Evolutionary conservation across 2,113 vertebrate genomes (phyloP).

Genomic region (Rhagologus leucostigma): DNA sequence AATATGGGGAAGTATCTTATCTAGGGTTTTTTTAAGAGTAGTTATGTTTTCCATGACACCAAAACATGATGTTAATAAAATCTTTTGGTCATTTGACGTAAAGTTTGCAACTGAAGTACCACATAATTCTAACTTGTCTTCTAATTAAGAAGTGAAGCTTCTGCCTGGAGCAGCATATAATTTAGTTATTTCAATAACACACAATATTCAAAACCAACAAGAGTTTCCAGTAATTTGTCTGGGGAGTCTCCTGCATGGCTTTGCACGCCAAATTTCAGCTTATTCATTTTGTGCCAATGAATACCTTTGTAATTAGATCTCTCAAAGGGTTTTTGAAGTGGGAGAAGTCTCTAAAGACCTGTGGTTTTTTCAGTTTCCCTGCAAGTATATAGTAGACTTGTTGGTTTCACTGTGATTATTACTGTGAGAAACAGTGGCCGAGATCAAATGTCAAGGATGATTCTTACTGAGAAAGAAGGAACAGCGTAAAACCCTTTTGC

Average conservation of each 20-base stretch:
- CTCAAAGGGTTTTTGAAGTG: neutral
- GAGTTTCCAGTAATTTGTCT: neutral
- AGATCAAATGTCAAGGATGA: neutral
- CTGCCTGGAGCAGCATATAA: neutral
- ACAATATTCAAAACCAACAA: neutral
- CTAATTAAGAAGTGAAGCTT: neutral
- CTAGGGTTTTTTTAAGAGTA: neutral
- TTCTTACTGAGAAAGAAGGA: neutral
- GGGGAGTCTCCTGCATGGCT: neutral
- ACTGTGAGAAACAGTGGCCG: neutral
- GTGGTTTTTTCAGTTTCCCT: neutral
- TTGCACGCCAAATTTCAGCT: neutral
- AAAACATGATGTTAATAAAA: neutral
- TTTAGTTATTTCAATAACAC: neutral
- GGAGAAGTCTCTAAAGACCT: neutral
- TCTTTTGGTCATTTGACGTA: neutral
- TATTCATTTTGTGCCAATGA: neutral
- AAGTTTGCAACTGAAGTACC: neutral
- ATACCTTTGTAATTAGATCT: neutral
- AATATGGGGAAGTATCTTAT: neutral
- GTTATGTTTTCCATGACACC: neutral
- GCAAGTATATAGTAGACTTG: neutral
- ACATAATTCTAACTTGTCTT: neutral
- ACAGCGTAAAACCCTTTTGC: neutral
- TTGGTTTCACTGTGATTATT: neutral